Percentiles rank a stretch among this genome's conserved stretches.
phyloP scores from a whole-genome alignment of 2,113 vertebrate genomes.

The Thunnus thynnus region DNA sequence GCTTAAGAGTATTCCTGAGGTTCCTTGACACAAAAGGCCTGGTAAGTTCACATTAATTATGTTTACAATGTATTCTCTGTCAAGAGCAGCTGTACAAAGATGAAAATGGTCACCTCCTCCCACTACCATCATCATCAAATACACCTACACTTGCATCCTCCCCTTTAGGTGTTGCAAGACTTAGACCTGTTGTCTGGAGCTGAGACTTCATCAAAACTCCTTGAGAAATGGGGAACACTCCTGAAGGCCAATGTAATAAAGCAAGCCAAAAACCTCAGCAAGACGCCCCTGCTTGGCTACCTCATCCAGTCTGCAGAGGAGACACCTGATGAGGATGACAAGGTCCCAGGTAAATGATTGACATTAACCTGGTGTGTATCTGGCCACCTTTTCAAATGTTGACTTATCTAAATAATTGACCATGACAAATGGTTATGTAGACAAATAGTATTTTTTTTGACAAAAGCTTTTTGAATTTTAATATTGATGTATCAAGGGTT shows the following conservation, averaged over 20 bases:
- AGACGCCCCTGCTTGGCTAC: too few species aligned
- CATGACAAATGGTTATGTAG: background rate
- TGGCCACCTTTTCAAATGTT: background rate
- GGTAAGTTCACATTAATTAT: background rate
- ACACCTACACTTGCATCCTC: background rate
- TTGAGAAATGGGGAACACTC: background rate
- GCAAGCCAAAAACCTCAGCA: background rate
- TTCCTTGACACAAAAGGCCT: slow-evolving; percentile 12
- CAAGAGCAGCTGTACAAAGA: background rate
- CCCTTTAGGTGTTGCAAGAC: slow-evolving; percentile 3
- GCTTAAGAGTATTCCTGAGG: background rate
- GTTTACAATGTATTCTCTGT: background rate
- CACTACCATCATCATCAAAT: background rate
- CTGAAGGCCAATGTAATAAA: slow-evolving; percentile 3
- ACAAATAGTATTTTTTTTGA: background rate
- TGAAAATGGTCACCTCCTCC: background rate
- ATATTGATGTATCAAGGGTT: background rate
- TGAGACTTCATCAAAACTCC: background rate
- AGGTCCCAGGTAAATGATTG: slow-evolving; percentile 3
- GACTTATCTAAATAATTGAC: background rate
- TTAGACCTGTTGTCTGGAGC: slow-evolving; percentile 11
- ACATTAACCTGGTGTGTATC: background rate
- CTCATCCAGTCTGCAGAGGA: too few species aligned
- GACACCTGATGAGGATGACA: slow-evolving; percentile 2
- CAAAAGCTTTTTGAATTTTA: too few species aligned